phyloP scores from a whole-genome alignment of 1,140 invertebrate species.

The Thaumetopoea pityocampa region DNA sequence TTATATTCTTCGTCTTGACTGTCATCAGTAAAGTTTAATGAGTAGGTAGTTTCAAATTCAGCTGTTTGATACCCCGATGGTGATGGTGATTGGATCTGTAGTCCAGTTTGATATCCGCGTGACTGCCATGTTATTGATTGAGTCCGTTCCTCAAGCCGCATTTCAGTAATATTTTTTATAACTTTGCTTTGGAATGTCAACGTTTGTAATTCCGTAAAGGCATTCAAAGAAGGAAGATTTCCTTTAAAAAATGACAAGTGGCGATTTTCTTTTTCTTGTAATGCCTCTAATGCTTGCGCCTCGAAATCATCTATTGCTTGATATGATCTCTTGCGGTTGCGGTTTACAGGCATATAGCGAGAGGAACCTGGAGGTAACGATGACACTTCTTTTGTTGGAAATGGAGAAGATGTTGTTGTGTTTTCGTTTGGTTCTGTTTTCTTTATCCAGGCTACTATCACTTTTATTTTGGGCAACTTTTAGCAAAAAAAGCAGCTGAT shows the following conservation, averaged over 20 bases:
- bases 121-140: conserved; percentile 17
- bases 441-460: conserved; percentile 20
- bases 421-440: too few relatives aligned
- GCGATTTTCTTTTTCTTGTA: conserved; percentile 20
- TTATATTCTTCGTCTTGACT: conserved; percentile 28
- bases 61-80: conserved; percentile 21
- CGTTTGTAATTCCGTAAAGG: conserved; percentile 21
- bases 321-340: too few relatives aligned
- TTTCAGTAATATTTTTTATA: conserved; percentile 21
- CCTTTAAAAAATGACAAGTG: conserved; percentile 19
- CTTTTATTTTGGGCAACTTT: conserved; percentile 21
- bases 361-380: too few relatives aligned
- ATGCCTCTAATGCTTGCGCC: too few relatives aligned
- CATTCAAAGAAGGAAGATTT: conserved; percentile 22
- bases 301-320: too few relatives aligned
- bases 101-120: conserved; percentile 21
- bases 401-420: too few relatives aligned
- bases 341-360: too few relatives aligned
- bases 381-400: too few relatives aligned
- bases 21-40: conserved; percentile 26
- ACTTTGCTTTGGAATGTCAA: conserved; percentile 24
- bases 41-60: conserved; percentile 22
- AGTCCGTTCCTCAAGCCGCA: conserved; percentile 16
- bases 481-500: conserved; percentile 21
- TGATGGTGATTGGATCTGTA: conserved; percentile 20